Evolutionary conservation across 2,888 invertebrate species (phyloP), one percentile per base, ranked within the genome.

Genomic region (Polymixis flavicincta): DNA sequence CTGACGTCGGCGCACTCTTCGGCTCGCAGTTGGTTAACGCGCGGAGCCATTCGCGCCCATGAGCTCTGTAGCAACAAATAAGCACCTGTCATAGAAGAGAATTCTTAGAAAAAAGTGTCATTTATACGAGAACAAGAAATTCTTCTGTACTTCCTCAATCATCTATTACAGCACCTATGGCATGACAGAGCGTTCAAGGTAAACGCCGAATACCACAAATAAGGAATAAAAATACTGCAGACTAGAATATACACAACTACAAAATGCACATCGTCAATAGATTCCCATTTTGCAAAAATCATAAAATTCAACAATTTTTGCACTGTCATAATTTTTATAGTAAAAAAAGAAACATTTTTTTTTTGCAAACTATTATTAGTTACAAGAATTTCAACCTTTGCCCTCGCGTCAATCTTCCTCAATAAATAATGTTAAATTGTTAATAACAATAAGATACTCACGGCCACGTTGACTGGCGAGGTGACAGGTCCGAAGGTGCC

Each of bases 1-100:
- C 97, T 97, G 28, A 98, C 97, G 92, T 98, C 99, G 9, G 98
- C 98, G 90, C 98, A 98, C 94, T 98, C 98, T 94, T 99, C 99
- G 82, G 98, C 98, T 45, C 99, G 97, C 74, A 99, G 95, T 94
- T 99, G 99, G 90, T 97, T 98, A 57, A 99, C 98, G 81, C 99
- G 97, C 64, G 98, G 98, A 77, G 98, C 98, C 88, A 98, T 93
- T 54, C 98, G 97, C 2, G 98, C 96, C 87, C 97, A 97, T 75
- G 96, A 95, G 93, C 96, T 94, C 94, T 96, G 90, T 59, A 60
- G 72, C 64, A 74, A 85, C 70, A 85, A 72, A 76, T 54, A 83
- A 85, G 42, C 66, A 85, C 61, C 65, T 71, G 74, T 70, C 67
- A 80, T 50, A 67, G 22, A 55, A 67, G 50, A 74, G 2, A 28